phyloP scores from a whole-genome alignment of 2,797 vertebrate species.

The Bucorvus abyssinicus region DNA sequence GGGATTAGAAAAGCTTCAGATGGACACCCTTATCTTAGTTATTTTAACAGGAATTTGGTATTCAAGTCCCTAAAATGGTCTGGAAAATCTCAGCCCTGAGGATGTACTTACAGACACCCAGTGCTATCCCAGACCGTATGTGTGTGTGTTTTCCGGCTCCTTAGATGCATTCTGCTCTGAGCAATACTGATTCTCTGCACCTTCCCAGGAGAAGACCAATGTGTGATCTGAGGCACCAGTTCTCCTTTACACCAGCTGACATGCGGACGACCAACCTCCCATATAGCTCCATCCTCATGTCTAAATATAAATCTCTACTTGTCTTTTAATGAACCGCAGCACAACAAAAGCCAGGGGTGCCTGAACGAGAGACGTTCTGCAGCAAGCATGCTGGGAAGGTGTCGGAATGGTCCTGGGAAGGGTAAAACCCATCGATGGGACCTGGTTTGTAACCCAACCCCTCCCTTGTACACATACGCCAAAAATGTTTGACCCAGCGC shows the following conservation, averaged over 20 bases:
- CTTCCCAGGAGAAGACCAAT: not conserved
- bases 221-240: not conserved
- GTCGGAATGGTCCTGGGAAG: not conserved
- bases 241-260: not conserved
- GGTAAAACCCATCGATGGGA: not conserved
- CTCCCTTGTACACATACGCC: rapidly evolving
- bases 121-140: rapidly evolving
- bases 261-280: not conserved
- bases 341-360: not conserved
- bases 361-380: not conserved
- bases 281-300: rapidly evolving
- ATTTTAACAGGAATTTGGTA: not conserved
- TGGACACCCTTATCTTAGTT: not conserved
- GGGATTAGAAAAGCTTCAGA: not conserved
- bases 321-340: not conserved
- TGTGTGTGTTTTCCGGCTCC: not conserved
- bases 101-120: not conserved
- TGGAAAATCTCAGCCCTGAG: not conserved
- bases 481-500: not conserved
- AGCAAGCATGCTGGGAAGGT: not conserved
- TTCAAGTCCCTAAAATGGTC: not conserved
- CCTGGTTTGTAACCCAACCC: not conserved
- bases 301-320: not conserved
- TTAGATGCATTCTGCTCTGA: not conserved
- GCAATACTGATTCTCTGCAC: not conserved